Percentiles rank a stretch among this genome's conserved stretches.
These are phyloP conservation scores for Heliconius nattereri DNA, from an alignment of 1,140 invertebrate genomes.

Conservation along the genomic window DNA sequence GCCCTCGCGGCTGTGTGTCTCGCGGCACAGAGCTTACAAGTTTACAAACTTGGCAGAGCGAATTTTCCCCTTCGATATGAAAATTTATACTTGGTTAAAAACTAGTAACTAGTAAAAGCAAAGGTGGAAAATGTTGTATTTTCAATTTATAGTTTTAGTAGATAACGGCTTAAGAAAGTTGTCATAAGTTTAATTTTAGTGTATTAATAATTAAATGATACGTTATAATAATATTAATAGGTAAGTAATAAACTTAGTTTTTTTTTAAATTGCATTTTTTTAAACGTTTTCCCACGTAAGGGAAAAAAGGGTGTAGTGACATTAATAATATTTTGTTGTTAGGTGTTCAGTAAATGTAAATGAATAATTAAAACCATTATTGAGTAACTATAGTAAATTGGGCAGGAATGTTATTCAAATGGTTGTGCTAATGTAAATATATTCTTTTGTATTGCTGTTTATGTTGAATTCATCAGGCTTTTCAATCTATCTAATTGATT, in stretches of 20 bases:
- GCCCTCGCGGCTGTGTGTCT: constrained; percentile 44
- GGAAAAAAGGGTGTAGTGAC: no score
- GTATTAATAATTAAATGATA: constrained; percentile 2
- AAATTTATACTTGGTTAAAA: neutral
- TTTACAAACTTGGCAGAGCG: constrained; percentile 38
- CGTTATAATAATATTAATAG: neutral
- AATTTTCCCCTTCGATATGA: constrained; percentile 7
- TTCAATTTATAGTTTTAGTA: neutral
- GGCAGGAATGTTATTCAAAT: no score
- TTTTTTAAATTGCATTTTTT: neutral
- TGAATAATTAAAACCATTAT: no score
- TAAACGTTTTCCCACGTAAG: neutral
- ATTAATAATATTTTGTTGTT: no score
- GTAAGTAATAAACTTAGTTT: neutral
- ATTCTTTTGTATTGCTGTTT: no score
- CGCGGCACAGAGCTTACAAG: constrained; percentile 26
- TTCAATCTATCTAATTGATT: no score
- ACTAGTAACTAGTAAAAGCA: neutral
- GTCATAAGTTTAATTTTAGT: constrained; percentile 8
- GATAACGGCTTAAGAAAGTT: neutral
- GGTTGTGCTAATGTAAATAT: no score
- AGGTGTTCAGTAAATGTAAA: no score
- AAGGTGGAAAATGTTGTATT: neutral
- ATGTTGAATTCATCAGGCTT: no score
- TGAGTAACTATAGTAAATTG: no score